Evolutionary conservation across 2,797 vertebrate species (phyloP), one percentile per base, ranked within the genome.

Genomic region (Mycteria americana): DNA sequence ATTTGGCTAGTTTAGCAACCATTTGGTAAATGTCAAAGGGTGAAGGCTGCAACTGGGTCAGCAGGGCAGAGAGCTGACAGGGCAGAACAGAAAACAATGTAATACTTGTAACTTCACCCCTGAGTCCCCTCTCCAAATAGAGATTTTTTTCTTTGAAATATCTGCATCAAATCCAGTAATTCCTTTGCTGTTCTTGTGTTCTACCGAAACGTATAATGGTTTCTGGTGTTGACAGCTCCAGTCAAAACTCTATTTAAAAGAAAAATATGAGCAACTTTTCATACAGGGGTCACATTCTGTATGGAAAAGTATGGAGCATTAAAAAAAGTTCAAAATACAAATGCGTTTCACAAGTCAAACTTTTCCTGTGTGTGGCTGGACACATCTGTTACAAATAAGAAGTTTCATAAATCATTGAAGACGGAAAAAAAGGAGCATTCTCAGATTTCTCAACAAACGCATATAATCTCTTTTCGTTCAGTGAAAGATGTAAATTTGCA

Each of bases 11-110:
- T 59, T 94, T 77, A 94, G 60, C 25, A 73, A 88, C 25, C 19
- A 15, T 91, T 96, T 91, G 56, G 76, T 91, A 95, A 96, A 96
- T 88, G 80, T 93, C 84, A 91, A 76, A 95, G 62, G 31, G 72
- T 51, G 88, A 88, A 95, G 56, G 16, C 60, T 79, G 53, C 50
- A 81, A 50, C 48, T 5, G 12, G 19, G 43, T 93, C 68, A 90
- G 78, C 59, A 92, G 60, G 75, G 62, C 84, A 94, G 48, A 89
- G 27, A 87, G 68, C 62, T 5, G 22, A 45, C 24, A 74, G 25
- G 54, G 35, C 72, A 89, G 85, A 94, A 46, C 37, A 84, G 63
- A 95, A 79, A 92, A 95, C 91, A 96, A 88, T 67, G 50, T 22
- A 60, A 59, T 78, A 77, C 65, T 95, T 98, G 64, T 92, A 70